phyloP scores from a whole-genome alignment of 2,113 vertebrate genomes.

The Megaptera novaeangliae region DNA sequence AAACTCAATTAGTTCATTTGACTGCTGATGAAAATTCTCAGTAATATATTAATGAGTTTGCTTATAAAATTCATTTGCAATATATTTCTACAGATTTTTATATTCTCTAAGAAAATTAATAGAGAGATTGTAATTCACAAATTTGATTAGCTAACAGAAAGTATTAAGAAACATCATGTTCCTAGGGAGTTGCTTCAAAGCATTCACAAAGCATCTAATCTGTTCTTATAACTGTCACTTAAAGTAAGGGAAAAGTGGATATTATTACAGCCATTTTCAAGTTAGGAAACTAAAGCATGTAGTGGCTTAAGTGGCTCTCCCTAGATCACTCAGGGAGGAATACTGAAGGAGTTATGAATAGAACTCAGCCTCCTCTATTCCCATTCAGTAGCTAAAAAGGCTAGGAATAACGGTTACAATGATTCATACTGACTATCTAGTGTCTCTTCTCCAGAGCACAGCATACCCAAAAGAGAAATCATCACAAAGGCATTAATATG shows the following conservation, averaged over 20 bases:
- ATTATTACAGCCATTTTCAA: constrained; percentile 5
- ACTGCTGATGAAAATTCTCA: background rate
- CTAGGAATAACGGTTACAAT: background rate
- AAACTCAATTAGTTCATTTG: background rate
- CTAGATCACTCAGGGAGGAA: background rate
- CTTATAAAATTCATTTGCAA: background rate
- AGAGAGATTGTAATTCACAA: background rate
- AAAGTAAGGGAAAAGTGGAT: constrained; percentile 6
- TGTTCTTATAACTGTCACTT: background rate
- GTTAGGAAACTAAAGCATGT: background rate
- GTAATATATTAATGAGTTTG: background rate
- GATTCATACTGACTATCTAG: constrained; percentile 26
- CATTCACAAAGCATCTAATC: background rate
- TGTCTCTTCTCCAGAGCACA: background rate
- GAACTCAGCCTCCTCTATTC: background rate
- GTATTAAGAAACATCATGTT: background rate
- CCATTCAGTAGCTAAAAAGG: constrained; percentile 18
- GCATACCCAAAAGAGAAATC: constrained; percentile 23
- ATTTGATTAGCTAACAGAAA: background rate
- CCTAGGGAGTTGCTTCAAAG: constrained; percentile 31
- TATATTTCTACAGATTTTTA: background rate
- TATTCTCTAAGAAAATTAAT: background rate
- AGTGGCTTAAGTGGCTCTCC: background rate
- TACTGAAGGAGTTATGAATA: background rate
- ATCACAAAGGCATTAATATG: background rate